Conservation (phyloP, 2,113 vertebrate genomes). For the Heterotilapia buettikoferi region DNA sequence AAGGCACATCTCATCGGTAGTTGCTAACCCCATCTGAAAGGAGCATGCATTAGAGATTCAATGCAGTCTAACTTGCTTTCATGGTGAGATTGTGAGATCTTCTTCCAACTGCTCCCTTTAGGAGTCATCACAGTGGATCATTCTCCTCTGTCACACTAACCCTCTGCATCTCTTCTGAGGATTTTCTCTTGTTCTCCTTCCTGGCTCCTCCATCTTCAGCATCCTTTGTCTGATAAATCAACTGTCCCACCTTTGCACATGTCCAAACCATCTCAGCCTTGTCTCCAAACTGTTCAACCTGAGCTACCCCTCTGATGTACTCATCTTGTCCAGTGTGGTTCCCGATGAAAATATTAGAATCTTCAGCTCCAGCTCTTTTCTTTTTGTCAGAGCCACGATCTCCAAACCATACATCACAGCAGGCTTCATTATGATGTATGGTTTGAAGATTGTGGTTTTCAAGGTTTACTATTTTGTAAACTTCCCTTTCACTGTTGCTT, state of each 20-base stretch:
- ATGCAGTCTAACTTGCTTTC: neutral
- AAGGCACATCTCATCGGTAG: conserved; percentile 80
- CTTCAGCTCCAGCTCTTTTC: neutral
- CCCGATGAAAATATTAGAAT: neutral
- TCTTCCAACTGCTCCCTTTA: neutral
- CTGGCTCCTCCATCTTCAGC: neutral
- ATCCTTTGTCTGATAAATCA: neutral
- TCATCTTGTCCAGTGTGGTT: neutral
- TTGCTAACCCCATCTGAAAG: conserved; percentile 73
- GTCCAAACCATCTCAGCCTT: neutral
- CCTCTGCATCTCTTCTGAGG: neutral
- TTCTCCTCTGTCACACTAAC: neutral
- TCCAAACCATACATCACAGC: neutral
- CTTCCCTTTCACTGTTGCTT: neutral
- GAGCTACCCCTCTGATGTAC: neutral
- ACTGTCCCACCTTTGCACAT: neutral
- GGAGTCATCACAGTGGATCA: neutral
- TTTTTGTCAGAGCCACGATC: neutral
- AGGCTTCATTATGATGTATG: neutral
- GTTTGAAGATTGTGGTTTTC: neutral
- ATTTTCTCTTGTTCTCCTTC: neutral
- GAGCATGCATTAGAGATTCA: neutral
- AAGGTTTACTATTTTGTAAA: neutral
- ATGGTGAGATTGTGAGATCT: neutral
- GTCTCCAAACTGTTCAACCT: neutral